Percentiles rank a stretch among this genome's conserved stretches.
These are phyloP conservation scores for Chionodraco myersi DNA, from an alignment of 2,113 vertebrate genomes.

Conservation along the genomic window DNA sequence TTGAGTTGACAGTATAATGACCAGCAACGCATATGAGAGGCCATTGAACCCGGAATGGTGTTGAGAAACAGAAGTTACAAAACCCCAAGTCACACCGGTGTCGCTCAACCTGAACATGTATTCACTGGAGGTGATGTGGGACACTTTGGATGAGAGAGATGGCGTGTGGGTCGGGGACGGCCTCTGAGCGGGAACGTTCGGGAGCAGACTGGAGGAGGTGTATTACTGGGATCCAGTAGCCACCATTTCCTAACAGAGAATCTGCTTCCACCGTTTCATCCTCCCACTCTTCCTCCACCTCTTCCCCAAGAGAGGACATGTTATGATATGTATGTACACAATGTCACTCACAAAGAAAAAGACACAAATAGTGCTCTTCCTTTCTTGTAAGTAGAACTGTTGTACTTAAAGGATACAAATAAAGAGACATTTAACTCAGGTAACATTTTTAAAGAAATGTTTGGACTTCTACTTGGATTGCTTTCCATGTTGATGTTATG, in stretches of 20 bases:
- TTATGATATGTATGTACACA: conserved; percentile 36
- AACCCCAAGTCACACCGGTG: conserved; percentile 15
- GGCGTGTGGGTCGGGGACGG: background rate
- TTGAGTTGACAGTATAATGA: background rate
- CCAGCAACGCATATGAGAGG: background rate
- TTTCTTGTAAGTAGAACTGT: background rate
- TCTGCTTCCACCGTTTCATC: conserved; percentile 32
- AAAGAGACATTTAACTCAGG: conserved; percentile 20
- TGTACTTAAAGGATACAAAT: conserved; percentile 19
- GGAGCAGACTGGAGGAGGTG: conserved; percentile 38
- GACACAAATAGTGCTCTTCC: conserved; percentile 9
- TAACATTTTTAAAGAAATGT: background rate
- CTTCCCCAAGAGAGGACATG: conserved; percentile 20
- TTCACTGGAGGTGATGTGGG: conserved; percentile 15
- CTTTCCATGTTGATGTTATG: conserved; percentile 40
- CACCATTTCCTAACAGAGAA: conserved; percentile 35
- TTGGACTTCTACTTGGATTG: conserved; percentile 14
- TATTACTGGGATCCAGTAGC: conserved; percentile 55
- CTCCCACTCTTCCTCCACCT: conserved; percentile 11
- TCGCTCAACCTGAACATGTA: conserved; percentile 27
- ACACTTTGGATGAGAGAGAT: conserved; percentile 20
- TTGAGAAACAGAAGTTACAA: conserved; percentile 10
- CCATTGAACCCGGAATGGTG: background rate
- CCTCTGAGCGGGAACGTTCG: conserved; percentile 6
- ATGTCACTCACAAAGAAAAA: conserved; percentile 28